Evolutionary conservation across 1,140 invertebrate species (phyloP), one percentile per base, ranked within the genome.

Genomic region (Polypedilum pembai): DNA sequence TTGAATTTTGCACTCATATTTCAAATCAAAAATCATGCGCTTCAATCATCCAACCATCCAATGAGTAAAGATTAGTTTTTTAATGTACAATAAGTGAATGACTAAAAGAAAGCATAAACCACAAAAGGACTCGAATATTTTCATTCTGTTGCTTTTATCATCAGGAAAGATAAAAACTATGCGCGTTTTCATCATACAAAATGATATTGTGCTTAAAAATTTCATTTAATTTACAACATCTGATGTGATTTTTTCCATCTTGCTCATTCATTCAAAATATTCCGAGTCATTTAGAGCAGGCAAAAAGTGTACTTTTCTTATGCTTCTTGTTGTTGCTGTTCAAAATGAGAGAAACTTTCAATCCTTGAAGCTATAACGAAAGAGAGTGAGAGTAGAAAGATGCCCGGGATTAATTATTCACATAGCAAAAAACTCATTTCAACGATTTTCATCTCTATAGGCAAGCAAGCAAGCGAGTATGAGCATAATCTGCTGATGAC

Each of bases 371-470:
- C 45, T 12, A 56, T 5, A 3, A 33, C n/a, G 45, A 56, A 15
- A 56, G 45, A 12, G 12, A 8, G 4, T 12, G 12, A n/a, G n/a
- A n/a, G 45, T 4, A 56, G n/a, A 4, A 56, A 56, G 15, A 56
- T 56, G 45, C 45, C 45, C 45, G 45, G 45, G 45, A 56, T 56
- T 56, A 56, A 56, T 56, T 56, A 56, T 56, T 56, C 45, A 56
- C 45, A 56, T 56, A 56, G 45, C 45, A 56, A 56, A 56, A 56
- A 56, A n/a, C 15, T 56, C 45, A 56, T 56, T 56, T 56, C 45
- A 56, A 12, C 45, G 45, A 56, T 56, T 56, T 56, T n/a, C n/a
- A 56, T 56, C 45, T 56, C 15, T 56, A 56, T n/a, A 56, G 45
- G 45, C 45, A 33, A 33, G n/a, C n/a, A 33, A 33, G 24, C 5